These are phyloP conservation scores for Rhynchomys soricoides DNA, from an alignment of 2,113 vertebrate genomes.

Conservation along the genomic window DNA sequence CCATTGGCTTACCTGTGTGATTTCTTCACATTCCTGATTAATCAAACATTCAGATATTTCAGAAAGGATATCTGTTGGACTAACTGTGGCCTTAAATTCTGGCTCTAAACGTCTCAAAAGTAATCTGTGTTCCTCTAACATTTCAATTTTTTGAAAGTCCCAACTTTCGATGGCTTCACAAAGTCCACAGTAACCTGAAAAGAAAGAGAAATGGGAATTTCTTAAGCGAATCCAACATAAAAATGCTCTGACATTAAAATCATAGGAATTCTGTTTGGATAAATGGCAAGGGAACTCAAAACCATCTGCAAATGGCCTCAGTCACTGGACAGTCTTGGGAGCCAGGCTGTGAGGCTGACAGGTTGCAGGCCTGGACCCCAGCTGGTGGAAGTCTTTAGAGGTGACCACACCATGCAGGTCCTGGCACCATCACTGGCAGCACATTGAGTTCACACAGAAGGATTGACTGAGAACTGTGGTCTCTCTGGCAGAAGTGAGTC, in stretches of 20 bases:
- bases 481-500: not conserved
- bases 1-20: conserved; percentile 75
- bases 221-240: not conserved
- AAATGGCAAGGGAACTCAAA: not conserved
- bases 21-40: conserved; percentile 79
- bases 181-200: conserved; percentile 82
- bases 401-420: not conserved
- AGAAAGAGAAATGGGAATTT: not conserved
- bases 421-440: not conserved
- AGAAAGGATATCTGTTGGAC: conserved; percentile 58
- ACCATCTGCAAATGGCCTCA: not conserved
- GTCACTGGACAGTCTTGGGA: not conserved
- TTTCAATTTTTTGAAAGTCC: conserved; percentile 79
- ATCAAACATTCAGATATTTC: conserved; percentile 70
- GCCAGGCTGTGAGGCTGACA: not conserved
- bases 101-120: conserved; percentile 75
- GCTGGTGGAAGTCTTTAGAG: not conserved
- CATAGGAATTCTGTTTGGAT: not conserved
- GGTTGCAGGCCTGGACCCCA: not conserved
- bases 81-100: conserved; percentile 73
- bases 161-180: conserved; percentile 78
- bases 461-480: not conserved
- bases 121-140: conserved; percentile 71
- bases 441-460: not conserved
- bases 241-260: conserved; percentile 27